phyloP scores from a whole-genome alignment of 2,797 vertebrate genomes.

The Gymnothorax javanicus region DNA sequence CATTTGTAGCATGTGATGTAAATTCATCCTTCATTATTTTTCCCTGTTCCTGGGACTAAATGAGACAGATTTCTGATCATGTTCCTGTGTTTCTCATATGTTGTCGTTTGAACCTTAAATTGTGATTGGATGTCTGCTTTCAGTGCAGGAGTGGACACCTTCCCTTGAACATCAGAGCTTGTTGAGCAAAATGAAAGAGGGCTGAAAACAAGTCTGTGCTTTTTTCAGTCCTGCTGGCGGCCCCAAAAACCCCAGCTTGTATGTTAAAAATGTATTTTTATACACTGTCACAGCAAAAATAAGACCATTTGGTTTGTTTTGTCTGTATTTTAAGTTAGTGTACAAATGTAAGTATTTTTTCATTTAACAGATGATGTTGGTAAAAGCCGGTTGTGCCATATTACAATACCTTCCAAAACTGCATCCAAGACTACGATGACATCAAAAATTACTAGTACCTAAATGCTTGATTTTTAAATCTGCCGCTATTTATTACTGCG shows the following conservation, averaged over 20 bases:
- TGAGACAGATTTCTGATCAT: constrained; percentile 10
- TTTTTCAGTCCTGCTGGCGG: background rate
- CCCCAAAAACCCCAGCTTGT: constrained; percentile 53
- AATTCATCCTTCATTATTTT: background rate
- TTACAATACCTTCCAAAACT: constrained; percentile 6
- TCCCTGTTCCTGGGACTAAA: constrained; percentile 22
- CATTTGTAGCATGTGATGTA: constrained; percentile 18
- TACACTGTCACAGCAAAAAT: constrained; percentile 36
- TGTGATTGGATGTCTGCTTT: constrained; percentile 8
- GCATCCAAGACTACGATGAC: too few relatives aligned
- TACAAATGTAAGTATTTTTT: constrained; percentile 37
- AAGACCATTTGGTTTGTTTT: constrained; percentile 43
- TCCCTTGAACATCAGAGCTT: constrained; percentile 21
- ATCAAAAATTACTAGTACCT: too few relatives aligned
- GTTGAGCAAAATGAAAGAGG: constrained; percentile 25
- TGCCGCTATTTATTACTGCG: too few relatives aligned
- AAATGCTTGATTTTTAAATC: too few relatives aligned
- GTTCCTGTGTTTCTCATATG: constrained; percentile 15
- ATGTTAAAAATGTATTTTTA: constrained; percentile 40
- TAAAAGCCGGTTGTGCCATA: constrained; percentile 33
- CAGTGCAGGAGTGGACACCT: background rate
- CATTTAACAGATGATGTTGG: constrained; percentile 37
- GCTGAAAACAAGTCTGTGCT: constrained; percentile 16
- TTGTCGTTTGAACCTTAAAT: constrained; percentile 19
- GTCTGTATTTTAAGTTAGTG: constrained; percentile 40